These are phyloP conservation scores for Aethina tumida DNA, from an alignment of 1,140 invertebrate genomes.

Conservation along the genomic window DNA sequence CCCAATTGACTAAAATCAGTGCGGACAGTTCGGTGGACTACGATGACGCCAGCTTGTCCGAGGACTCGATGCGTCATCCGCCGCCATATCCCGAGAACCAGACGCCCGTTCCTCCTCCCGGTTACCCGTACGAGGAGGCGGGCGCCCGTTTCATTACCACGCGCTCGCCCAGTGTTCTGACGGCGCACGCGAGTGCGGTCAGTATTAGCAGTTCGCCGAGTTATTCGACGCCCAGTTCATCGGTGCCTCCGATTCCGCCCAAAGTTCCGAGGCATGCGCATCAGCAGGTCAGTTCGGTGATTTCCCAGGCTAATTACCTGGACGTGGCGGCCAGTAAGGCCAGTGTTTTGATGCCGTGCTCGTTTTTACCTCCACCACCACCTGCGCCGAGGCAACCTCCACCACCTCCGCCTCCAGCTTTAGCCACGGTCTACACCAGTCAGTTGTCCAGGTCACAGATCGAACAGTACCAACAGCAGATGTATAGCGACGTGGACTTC, in stretches of 20 bases:
- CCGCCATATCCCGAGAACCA: constrained; percentile 47
- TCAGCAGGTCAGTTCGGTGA: constrained; percentile 39
- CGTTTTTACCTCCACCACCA: constrained; percentile 44
- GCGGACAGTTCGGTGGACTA: constrained; percentile 13
- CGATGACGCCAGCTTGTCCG: constrained; percentile 19
- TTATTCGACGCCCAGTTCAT: constrained; percentile 40
- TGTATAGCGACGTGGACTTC: constrained; percentile 82
- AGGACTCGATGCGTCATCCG: constrained; percentile 36
- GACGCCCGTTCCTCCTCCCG: constrained; percentile 31
- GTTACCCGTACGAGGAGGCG: constrained; percentile 45
- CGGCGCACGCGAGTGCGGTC: constrained; percentile 50
- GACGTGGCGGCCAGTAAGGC: constrained; percentile 53
- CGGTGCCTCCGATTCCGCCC: constrained; percentile 44
- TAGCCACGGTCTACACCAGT: constrained; percentile 51
- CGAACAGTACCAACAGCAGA: constrained; percentile 74
- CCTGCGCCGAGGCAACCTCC: constrained; percentile 38
- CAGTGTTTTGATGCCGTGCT: constrained; percentile 50
- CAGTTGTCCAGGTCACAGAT: constrained; percentile 67
- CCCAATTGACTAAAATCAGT: constrained; percentile 31
- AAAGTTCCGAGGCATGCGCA: constrained; percentile 38
- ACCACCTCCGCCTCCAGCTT: constrained; percentile 42
- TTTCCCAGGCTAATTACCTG: constrained; percentile 56
- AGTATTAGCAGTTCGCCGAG: constrained; percentile 40
- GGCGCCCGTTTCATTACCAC: constrained; percentile 55
- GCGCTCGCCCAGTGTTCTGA: constrained; percentile 54